phyloP scores from a whole-genome alignment of 1,140 invertebrate species.

The Plectrocnemia conspersa region DNA sequence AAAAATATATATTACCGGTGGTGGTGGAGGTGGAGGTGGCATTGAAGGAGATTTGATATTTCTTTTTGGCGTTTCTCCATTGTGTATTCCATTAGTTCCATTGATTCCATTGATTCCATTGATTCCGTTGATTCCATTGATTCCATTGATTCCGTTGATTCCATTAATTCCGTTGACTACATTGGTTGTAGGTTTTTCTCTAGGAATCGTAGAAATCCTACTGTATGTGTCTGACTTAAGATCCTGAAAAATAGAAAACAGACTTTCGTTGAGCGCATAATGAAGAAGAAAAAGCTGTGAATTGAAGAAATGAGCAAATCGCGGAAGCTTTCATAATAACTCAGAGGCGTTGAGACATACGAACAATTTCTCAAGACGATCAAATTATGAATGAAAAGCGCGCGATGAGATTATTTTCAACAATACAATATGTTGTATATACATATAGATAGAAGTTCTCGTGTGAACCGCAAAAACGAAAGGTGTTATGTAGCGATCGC shows the following conservation, averaged over 20 bases:
- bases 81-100: slow-evolving; percentile 36
- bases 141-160: slow-evolving; percentile 8
- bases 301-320: no score
- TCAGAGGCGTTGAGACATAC: no score
- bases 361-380: slow-evolving; percentile 13
- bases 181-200: slow-evolving; percentile 6
- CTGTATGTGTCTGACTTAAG: slow-evolving; percentile 28
- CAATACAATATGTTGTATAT: slow-evolving; percentile 4
- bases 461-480: slow-evolving; percentile 16
- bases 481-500: slow-evolving; percentile 19
- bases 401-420: slow-evolving; percentile 4
- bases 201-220: slow-evolving; percentile 21
- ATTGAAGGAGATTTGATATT: slow-evolving; percentile 27
- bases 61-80: slow-evolving; percentile 32
- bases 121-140: no score
- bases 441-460: slow-evolving; percentile 19
- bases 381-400: slow-evolving; percentile 7
- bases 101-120: slow-evolving; percentile 5
- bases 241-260: slow-evolving; percentile 30
- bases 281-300: no score
- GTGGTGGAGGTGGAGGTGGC: slow-evolving; percentile 52
- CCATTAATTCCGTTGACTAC: slow-evolving; percentile 13
- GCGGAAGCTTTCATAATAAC: no score
- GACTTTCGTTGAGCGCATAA: no score
- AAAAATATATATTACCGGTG: slow-evolving; percentile 58